Base-by-base conservation (phyloP, 2,797 vertebrate species). In the Hoplostethus mediterraneus region DNA sequence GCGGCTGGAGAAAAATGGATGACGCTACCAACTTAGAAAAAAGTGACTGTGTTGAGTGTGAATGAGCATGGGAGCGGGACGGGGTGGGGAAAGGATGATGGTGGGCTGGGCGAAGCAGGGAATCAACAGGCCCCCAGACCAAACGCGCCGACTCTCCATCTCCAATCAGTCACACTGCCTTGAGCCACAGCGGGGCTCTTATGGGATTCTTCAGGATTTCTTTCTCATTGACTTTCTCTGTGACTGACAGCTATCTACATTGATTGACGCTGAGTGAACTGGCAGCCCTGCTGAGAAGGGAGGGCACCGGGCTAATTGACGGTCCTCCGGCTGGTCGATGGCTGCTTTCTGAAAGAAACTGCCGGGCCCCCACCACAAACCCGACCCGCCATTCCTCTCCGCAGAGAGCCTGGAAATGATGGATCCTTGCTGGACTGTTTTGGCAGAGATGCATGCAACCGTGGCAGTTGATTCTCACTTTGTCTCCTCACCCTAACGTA, bases 161-260 rank as follows among this genome's bases (percentile, higher is more conserved):
- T 77, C 79, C 76, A 72, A 84, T 87, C 75, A 75, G 88, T 86
- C 79, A 87, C 69, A 65, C 76, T 78, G 76, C 78, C 77, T 80
- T 68, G 47, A 84, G 84, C 76, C 82, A 73, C 82, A 72, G 75
- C 67, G 9, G 77, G 82, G 66, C 63, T 75, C 81, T 87, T 84
- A 85, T 82, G 65, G 73, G 83, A 89, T 87, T 86, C 58, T 68
- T 67, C 2, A 10, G 66, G 44, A 77, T 61, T 73, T 77, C n/a
- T 77, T 7, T 7, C 25, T 75, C 70, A 80, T 70, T 70, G 78
- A 86, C 61, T 75, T 42, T 54, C 57, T 63, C 30, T 62, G 62
- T 90, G 92, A 94, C 79, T 92, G 93, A 94, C 93, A 93, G 90
- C 82, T 86, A 82, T 93, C 92, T 87, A 72, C 85, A 87, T 73